Evolutionary conservation across 2,888 invertebrate genomes (phyloP), one percentile per base, ranked within the genome.

Genomic region (Disparrhopalites patrizii): DNA sequence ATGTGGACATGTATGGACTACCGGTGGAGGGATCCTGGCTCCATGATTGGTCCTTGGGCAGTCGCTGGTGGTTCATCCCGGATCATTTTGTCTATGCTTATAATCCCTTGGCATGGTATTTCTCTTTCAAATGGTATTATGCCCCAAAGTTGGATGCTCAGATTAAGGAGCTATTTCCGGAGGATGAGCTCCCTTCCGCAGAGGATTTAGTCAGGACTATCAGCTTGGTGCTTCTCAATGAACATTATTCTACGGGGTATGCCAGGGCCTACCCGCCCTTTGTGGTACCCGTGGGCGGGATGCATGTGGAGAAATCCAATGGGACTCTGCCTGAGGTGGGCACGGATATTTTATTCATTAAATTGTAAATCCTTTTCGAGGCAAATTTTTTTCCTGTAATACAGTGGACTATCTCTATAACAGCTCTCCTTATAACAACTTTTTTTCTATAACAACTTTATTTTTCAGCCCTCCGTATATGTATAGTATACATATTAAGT

Each of bases 111-210:
- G 25, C 47, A 3, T 71, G 66, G 65, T 51, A 51, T 51, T 51
- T 20, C 13, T 51, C 51, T 13, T 20, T 68, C 1, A 47, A 63
- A n/a, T 68, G 13, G 7, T 40, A 43, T 10, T 71, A 68, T 25
- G 66, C 68, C 5, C 73, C 73, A 1, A 33, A 52, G n/a, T 1
- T 71, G 27, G 71, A 71, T 50, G 47, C n/a, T 2, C 56, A 69
- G 3, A 20, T 68, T 2, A 56, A 57, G 18, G 36, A 61, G 23
- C 20, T 43, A 20, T 58, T 38, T 3, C 55, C 72, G 8, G 52
- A 70, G 13, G 18, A 68, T 10, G 56, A 65, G 13, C 25, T 60
- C 25, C 56, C 72, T 65, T 70, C 71, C 2, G 3, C 27, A 27
- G 51, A 51, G 10, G 51, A 51, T 7, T 7, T 73, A 36, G 67